Evolutionary conservation across 1,140 invertebrate species (phyloP).

Genomic region (Cephus cinctus): DNA sequence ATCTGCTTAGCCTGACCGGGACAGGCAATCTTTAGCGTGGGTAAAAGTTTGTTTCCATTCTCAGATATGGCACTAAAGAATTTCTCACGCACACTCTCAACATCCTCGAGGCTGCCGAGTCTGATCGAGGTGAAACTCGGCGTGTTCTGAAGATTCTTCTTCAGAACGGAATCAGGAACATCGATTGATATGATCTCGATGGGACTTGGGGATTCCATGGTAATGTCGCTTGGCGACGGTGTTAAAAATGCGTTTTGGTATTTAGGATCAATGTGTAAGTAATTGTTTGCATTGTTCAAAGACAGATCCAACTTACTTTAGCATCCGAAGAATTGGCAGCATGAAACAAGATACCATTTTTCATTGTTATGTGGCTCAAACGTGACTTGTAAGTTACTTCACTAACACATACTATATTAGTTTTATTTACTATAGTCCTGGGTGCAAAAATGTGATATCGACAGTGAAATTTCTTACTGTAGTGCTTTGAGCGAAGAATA

Average conservation of each 20-base stretch:
- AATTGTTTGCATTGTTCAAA: conserved; percentile 41
- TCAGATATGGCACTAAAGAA: conserved; percentile 36
- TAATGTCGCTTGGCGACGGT: conserved; percentile 59
- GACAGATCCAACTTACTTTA: conserved; percentile 53
- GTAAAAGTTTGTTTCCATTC: conserved; percentile 42
- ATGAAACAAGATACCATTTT: conserved; percentile 39
- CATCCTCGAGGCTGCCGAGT: conserved; percentile 25
- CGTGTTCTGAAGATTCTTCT: conserved; percentile 45
- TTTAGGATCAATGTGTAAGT: conserved; percentile 41
- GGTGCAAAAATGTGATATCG: not conserved
- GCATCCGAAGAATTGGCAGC: conserved; percentile 39
- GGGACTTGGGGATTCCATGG: conserved; percentile 58
- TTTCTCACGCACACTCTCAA: conserved; percentile 39
- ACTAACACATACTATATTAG: not conserved
- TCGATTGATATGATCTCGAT: conserved; percentile 50
- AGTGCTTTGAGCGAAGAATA: too few species aligned
- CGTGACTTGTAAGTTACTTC: not conserved
- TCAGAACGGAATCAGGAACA: conserved; percentile 51
- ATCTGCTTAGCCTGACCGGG: conserved; percentile 60
- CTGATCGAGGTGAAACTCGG: conserved; percentile 19
- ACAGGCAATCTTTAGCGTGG: conserved; percentile 38
- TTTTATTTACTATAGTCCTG: not conserved
- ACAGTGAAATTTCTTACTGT: too few species aligned
- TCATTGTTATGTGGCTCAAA: not conserved
- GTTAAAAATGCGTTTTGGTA: conserved; percentile 51